These are phyloP conservation scores for Cephus cinctus DNA, from an alignment of 1,140 invertebrate species.

Conservation along the genomic window DNA sequence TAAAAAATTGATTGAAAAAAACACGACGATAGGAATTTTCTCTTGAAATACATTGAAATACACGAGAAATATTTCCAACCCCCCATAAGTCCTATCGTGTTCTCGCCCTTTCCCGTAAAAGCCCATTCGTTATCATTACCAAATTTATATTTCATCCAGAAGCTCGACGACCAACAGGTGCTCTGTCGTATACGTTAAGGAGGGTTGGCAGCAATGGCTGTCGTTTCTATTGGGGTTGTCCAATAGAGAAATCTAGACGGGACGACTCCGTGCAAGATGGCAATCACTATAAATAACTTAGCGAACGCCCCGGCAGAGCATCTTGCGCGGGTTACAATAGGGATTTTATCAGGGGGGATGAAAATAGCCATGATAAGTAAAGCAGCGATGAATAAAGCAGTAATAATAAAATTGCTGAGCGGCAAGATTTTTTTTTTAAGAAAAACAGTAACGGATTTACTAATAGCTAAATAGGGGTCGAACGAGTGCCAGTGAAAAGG, in stretches of 20 bases:
- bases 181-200: conserved; percentile 6
- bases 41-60: no score
- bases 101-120: background rate
- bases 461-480: no score
- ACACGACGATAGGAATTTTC: no score
- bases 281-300: conserved; percentile 41
- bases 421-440: no score
- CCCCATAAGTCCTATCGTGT: conserved; percentile 16
- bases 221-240: background rate
- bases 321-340: conserved; percentile 28
- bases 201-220: background rate
- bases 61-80: no score
- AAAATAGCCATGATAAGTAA: no score
- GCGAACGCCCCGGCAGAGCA: conserved; percentile 25
- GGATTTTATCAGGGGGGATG: conserved; percentile 36
- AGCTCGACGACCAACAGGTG: conserved; percentile 40
- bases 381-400: conserved; percentile 38
- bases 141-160: conserved; percentile 42
- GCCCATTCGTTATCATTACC: conserved; percentile 28
- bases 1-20: no score
- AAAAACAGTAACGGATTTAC: conserved; percentile 3
- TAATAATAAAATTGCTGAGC: conserved; percentile 39
- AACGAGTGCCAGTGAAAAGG: conserved; percentile 9
- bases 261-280: conserved; percentile 2
- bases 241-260: no score